Evolutionary conservation across 2,113 vertebrate genomes (phyloP).

Genomic region (Hemichromis elongatus): DNA sequence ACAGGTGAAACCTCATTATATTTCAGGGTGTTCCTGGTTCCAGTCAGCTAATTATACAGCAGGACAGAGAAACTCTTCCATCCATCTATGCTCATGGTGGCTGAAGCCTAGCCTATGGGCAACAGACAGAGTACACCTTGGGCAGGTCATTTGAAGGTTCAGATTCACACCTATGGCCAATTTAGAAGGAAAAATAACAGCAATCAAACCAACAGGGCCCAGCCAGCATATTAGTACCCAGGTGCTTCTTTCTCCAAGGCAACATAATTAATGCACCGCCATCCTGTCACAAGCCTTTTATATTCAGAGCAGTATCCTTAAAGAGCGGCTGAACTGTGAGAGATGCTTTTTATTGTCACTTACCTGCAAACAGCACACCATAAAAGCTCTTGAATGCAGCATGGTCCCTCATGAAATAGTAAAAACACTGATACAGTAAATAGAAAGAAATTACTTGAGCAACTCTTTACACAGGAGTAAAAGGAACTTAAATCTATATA

Average conservation of each 20-base stretch:
- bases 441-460: neutral
- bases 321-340: slow-evolving; percentile 13
- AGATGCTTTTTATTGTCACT: neutral
- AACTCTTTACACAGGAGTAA: neutral
- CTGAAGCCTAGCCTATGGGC: neutral
- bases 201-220: neutral
- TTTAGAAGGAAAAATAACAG: neutral
- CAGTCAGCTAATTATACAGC: neutral
- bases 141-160: neutral
- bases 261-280: neutral
- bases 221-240: neutral
- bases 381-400: neutral
- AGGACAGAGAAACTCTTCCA: neutral
- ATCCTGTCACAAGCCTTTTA: neutral
- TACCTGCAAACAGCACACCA: neutral
- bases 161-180: neutral
- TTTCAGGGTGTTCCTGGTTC: neutral
- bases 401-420: neutral
- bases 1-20: neutral
- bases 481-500: neutral
- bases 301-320: neutral
- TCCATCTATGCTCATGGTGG: neutral
- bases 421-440: neutral
- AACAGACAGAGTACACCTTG: neutral
- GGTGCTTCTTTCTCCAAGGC: neutral